Percentiles rank a stretch among this genome's conserved stretches.
phyloP scores from a whole-genome alignment of 2,797 vertebrate genomes.

The Nothura maculosa region DNA sequence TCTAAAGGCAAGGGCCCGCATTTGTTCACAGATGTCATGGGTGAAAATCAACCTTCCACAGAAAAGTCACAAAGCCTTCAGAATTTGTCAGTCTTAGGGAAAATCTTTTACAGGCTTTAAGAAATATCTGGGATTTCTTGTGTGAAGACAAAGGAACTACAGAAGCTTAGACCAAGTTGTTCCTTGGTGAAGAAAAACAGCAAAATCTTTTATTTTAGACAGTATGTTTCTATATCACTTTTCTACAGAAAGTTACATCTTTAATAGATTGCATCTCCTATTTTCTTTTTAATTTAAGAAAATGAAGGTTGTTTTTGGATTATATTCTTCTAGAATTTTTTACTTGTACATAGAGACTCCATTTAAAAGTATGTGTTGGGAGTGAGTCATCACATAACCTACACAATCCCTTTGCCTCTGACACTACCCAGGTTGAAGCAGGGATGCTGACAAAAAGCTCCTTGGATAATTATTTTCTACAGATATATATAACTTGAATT shows the following conservation, averaged over 20 bases:
- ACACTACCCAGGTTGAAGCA: not conserved
- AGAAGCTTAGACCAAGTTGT: not conserved
- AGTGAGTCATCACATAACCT: not conserved
- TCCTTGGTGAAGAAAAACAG: not conserved
- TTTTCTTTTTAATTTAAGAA: not conserved
- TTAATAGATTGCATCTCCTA: not conserved
- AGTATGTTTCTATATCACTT: not conserved
- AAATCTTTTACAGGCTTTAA: not conserved
- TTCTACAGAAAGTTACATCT: not conserved
- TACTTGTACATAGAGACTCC: not conserved
- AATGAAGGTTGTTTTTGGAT: not conserved
- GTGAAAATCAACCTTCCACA: not conserved
- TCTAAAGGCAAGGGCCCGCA: not conserved
- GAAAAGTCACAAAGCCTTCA: not conserved
- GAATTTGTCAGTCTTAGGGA: not conserved
- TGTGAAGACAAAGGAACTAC: not conserved
- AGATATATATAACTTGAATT: not conserved
- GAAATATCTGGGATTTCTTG: not conserved
- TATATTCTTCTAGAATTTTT: not conserved
- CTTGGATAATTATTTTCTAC: not conserved
- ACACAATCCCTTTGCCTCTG: not conserved
- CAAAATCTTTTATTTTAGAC: not conserved
- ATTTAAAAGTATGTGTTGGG: not conserved
- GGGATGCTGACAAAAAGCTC: not conserved
- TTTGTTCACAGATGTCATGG: not conserved